phyloP scores from a whole-genome alignment of 92 coral and sea anemone genomes.

The Palythoa grandiflora region DNA sequence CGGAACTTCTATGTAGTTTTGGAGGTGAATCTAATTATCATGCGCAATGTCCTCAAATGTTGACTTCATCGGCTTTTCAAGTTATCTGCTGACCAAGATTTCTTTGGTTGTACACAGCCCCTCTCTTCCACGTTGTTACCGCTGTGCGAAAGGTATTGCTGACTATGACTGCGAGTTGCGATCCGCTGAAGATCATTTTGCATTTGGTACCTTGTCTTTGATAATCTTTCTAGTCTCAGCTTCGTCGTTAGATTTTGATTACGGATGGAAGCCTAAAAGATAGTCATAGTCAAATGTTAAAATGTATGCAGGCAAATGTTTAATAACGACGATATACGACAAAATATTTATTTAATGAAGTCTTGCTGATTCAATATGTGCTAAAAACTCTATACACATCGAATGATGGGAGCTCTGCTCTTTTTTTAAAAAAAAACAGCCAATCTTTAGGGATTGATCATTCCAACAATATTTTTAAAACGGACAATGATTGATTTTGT shows the following conservation, averaged over 20 bases:
- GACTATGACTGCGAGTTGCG: slow-evolving; percentile 33
- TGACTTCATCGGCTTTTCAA: slow-evolving; percentile 5
- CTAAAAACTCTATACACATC: too few species aligned
- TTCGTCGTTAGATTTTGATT: slow-evolving; percentile 70
- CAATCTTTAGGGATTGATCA: too few species aligned
- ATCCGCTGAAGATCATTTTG: slow-evolving; percentile 55
- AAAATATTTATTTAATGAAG: too few species aligned
- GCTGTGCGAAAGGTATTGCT: slow-evolving; percentile 37
- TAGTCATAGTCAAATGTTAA: too few species aligned
- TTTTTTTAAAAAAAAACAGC: not conserved
- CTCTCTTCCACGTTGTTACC: slow-evolving; percentile 2
- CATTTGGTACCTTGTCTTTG: slow-evolving; percentile 67
- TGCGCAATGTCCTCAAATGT: not conserved
- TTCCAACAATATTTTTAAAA: not conserved
- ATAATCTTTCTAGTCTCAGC: slow-evolving; percentile 67
- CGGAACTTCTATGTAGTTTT: too few species aligned
- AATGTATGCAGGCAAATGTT: too few species aligned
- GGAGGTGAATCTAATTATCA: too few species aligned
- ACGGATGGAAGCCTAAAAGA: slow-evolving; percentile 68
- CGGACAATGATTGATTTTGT: not conserved
- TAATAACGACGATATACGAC: too few species aligned
- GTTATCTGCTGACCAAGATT: slow-evolving; percentile 41
- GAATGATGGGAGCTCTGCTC: too few species aligned
- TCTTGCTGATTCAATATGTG: too few species aligned
- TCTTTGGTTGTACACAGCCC: slow-evolving; percentile 17